These are phyloP conservation scores for Halocaridina rubra DNA, from an alignment of 2,888 invertebrate genomes.

Conservation along the genomic window DNA sequence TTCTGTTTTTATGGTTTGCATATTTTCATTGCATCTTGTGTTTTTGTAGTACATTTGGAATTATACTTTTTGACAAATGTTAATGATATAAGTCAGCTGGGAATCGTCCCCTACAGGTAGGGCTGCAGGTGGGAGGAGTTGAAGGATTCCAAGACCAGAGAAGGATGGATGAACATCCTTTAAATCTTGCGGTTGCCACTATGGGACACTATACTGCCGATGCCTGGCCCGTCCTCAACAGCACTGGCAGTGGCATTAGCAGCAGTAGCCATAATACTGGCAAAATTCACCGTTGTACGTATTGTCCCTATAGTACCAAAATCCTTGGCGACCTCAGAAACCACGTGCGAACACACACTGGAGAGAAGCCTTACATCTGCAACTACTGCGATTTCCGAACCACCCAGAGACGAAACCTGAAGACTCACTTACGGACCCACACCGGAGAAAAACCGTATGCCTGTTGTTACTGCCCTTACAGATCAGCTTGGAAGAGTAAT, in stretches of 20 bases:
- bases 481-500: conserved; percentile 47
- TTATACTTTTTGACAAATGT: too few species aligned
- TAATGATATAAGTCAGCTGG: conserved; percentile 12
- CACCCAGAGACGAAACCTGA: conserved; percentile 45
- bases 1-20: too few species aligned
- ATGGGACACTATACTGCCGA: too few species aligned
- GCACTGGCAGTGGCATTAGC: too few species aligned
- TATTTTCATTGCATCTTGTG: too few species aligned
- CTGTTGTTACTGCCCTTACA: conserved; percentile 36
- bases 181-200: too few species aligned
- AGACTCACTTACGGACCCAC: conserved; percentile 44
- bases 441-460: conserved; percentile 49
- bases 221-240: too few species aligned
- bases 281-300: conserved; percentile 48
- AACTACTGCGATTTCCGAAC: conserved; percentile 38
- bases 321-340: conserved; percentile 42
- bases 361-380: conserved; percentile 42
- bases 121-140: too few species aligned
- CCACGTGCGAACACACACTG: conserved; percentile 51
- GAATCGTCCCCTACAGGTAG: conserved; percentile 44
- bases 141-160: too few species aligned
- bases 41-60: too few species aligned
- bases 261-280: conserved; percentile 28
- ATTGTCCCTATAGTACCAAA: conserved; percentile 50
- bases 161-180: too few species aligned